Evolutionary conservation across 2,113 vertebrate species (phyloP), one percentile per base, ranked within the genome.

Genomic region (Mesembrinibis cayennensis): DNA sequence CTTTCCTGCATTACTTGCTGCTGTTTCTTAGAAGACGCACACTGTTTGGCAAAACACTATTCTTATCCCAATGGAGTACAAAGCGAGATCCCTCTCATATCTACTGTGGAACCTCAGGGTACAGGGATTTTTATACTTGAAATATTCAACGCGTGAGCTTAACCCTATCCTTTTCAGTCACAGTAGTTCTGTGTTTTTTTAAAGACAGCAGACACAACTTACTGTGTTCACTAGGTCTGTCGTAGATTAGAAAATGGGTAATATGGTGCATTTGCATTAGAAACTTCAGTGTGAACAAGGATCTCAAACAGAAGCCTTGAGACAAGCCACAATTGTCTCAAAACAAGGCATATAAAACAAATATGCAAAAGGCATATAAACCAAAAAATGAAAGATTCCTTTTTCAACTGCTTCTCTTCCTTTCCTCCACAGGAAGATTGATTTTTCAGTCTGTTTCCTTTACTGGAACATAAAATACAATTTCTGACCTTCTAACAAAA

Each of bases 401-500:
- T 74, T 77, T 84, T 21, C 47, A 86, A 52, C 29, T 25, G 20
- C 29, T 71, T 82, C 47, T 87, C 53, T 89, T 87, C 61, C 23
- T 89, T 93, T 81, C 8, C 49, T 82, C 47, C 16, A 56, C 18
- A 69, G 84, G 44, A 80, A 73, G 77, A 92, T 14, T 78, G 76
- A 96, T 92, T 96, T 90, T 93, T 82, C 2, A 0, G 79, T 90
- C 71, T 30, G 34, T 74, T 93, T 93, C 77, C 50, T 81, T 62
- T 38, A 83, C 38, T 45, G 32, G 55, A 94, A 89, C 25, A 78
- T 20, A 78, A 91, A 95, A 87, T 38, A 84, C 38, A 44, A 66
- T 81, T 92, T 92, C 66, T 89, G 59, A 95, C 87, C 81, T 95
- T 87, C 73, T 65, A 80, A 80, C 38, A 87, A 52, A 81, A 78